phyloP scores from a whole-genome alignment of 2,797 vertebrate genomes.

The Lindbergichthys nudifrons region DNA sequence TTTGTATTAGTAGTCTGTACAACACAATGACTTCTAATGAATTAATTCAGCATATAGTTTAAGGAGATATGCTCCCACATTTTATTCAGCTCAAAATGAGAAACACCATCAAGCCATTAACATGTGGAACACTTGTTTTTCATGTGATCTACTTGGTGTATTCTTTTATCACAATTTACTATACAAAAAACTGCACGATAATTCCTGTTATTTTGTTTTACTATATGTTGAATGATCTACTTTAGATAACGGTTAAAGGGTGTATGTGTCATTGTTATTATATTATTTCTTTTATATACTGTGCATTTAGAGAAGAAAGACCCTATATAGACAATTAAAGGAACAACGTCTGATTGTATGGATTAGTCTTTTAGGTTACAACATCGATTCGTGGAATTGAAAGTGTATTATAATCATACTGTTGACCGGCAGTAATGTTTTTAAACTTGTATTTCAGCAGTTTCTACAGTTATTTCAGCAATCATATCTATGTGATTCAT shows the following conservation, averaged over 20 bases:
- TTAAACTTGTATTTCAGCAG: too few relatives aligned
- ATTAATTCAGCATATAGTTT: background rate
- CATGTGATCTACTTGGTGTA: background rate
- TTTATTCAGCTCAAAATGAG: background rate
- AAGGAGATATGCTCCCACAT: background rate
- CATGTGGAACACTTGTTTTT: background rate
- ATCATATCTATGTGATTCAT: too few relatives aligned
- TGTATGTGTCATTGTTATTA: background rate
- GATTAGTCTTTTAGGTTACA: background rate
- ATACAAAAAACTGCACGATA: background rate
- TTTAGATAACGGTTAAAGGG: background rate
- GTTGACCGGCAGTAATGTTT: background rate
- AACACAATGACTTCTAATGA: too few relatives aligned
- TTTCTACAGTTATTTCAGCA: too few relatives aligned
- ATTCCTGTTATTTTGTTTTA: background rate
- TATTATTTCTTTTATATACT: background rate
- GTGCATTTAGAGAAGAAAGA: too few relatives aligned
- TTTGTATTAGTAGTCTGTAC: too few relatives aligned
- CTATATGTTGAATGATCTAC: background rate
- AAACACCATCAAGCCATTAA: too few relatives aligned
- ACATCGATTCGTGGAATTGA: background rate
- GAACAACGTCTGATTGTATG: background rate
- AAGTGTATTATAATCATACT: background rate
- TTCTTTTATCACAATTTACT: background rate
- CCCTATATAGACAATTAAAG: too few relatives aligned